These are phyloP conservation scores for Botrylloides violaceus DNA, from an alignment of 23 tunicate species.

Conservation along the genomic window DNA sequence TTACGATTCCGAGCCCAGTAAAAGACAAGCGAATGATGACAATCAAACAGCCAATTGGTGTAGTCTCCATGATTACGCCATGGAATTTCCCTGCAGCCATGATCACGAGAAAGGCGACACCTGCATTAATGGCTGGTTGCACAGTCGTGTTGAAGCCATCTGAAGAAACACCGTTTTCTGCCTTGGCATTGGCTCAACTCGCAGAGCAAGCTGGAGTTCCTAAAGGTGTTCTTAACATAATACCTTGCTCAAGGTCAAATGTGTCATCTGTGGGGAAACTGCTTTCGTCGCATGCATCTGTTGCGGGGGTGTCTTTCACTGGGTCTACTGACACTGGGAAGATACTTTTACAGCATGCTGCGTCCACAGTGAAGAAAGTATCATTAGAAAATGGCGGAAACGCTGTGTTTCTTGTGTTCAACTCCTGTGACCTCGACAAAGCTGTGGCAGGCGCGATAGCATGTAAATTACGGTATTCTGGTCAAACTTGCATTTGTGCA, in stretches of 20 bases:
- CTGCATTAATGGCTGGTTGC: constrained; percentile 43
- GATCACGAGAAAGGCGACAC: constrained; percentile 21
- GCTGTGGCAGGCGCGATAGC: constrained; percentile 21
- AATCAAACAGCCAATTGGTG: constrained; percentile 26
- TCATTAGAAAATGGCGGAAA: constrained; percentile 40
- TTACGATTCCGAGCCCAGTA: not conserved
- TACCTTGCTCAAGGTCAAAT: constrained; percentile 7
- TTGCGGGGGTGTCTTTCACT: constrained; percentile 22
- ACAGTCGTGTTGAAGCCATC: constrained; percentile 36
- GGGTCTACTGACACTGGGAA: constrained; percentile 28
- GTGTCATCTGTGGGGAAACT: not conserved
- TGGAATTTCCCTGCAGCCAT: constrained; percentile 27
- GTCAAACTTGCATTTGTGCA: constrained; percentile 37
- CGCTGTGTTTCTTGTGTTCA: constrained; percentile 24
- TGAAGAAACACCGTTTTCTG: constrained; percentile 32
- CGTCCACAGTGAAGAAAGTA: constrained; percentile 39
- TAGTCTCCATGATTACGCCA: constrained; percentile 23
- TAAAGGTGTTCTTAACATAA: constrained; percentile 14
- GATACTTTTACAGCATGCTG: constrained; percentile 12
- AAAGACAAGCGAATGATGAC: constrained; percentile 9
- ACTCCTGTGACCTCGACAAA: constrained; percentile 13
- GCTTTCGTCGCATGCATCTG: constrained; percentile 1
- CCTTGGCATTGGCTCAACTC: constrained; percentile 16
- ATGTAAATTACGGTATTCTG: constrained; percentile 23
- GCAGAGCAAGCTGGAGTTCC: constrained; percentile 28